These are phyloP conservation scores for Aphis craccivora DNA, from an alignment of 1,140 invertebrate genomes.

Conservation along the genomic window DNA sequence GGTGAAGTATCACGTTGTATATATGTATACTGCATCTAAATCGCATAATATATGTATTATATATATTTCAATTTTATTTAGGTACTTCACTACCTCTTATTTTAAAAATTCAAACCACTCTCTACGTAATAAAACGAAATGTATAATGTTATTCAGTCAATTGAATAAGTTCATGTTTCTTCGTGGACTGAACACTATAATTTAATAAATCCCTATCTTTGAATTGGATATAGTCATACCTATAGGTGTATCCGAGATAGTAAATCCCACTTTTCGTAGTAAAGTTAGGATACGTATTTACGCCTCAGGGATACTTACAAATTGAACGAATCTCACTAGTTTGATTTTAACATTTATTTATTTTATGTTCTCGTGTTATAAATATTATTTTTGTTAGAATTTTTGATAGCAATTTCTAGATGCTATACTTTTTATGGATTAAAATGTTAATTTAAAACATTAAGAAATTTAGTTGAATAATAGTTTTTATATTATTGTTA, in stretches of 20 bases:
- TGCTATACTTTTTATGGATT: background rate
- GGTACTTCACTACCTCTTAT: background rate
- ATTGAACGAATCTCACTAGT: constrained; percentile 11
- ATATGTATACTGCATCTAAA: background rate
- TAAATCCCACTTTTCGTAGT: background rate
- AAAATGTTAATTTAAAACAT: background rate
- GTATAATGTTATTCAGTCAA: background rate
- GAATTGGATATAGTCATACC: background rate
- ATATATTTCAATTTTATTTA: background rate
- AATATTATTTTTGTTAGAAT: background rate
- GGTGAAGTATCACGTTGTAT: background rate
- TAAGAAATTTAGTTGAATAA: background rate
- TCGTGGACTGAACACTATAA: background rate
- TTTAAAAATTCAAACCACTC: background rate
- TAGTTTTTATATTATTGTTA: background rate
- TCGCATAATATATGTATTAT: background rate
- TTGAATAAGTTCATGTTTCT: constrained; percentile 17
- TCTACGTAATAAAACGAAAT: constrained; percentile 17
- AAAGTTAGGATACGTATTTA: background rate
- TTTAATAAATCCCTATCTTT: constrained; percentile 11
- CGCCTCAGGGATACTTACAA: background rate
- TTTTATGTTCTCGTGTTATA: background rate
- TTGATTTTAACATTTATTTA: constrained; percentile 19
- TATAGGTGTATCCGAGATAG: background rate
- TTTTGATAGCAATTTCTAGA: background rate